Percentiles rank a stretch among this genome's conserved stretches.
phyloP scores from a whole-genome alignment of 1,140 invertebrate genomes.

The Eumaeus atala region DNA sequence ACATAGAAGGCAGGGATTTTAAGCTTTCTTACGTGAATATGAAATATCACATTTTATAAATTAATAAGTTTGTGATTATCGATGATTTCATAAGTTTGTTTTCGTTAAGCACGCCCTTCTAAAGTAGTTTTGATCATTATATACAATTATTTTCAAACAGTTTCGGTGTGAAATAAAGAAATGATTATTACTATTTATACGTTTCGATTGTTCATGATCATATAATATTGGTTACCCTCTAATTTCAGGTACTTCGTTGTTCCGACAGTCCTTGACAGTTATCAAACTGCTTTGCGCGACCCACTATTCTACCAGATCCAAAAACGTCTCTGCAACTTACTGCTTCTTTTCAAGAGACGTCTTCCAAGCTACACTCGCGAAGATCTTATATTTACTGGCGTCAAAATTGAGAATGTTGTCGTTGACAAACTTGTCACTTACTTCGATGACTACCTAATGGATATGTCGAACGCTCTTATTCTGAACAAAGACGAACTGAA shows the following conservation, averaged over 20 bases:
- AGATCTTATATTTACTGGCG: slow-evolving; percentile 76
- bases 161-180: too few relatives aligned
- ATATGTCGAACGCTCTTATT: slow-evolving; percentile 73
- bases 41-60: too few relatives aligned
- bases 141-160: too few relatives aligned
- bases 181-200: too few relatives aligned
- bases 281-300: slow-evolving; percentile 79
- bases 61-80: too few relatives aligned
- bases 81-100: too few relatives aligned
- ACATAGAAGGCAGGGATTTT: too few relatives aligned
- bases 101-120: too few relatives aligned
- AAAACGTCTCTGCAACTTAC: slow-evolving; percentile 76
- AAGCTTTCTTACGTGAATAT: too few relatives aligned
- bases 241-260: slow-evolving; percentile 62
- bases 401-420: slow-evolving; percentile 74
- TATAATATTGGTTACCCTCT: not conserved
- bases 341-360: slow-evolving; percentile 75
- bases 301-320: slow-evolving; percentile 80
- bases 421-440: slow-evolving; percentile 75
- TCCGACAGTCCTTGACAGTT: slow-evolving; percentile 74
- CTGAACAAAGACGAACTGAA: slow-evolving; percentile 50
- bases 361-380: slow-evolving; percentile 78
- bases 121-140: too few relatives aligned
- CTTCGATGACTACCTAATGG: slow-evolving; percentile 75
- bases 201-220: not conserved